Conservation (phyloP, 2,113 vertebrate species). For the Pogonocichla stellata region DNA sequence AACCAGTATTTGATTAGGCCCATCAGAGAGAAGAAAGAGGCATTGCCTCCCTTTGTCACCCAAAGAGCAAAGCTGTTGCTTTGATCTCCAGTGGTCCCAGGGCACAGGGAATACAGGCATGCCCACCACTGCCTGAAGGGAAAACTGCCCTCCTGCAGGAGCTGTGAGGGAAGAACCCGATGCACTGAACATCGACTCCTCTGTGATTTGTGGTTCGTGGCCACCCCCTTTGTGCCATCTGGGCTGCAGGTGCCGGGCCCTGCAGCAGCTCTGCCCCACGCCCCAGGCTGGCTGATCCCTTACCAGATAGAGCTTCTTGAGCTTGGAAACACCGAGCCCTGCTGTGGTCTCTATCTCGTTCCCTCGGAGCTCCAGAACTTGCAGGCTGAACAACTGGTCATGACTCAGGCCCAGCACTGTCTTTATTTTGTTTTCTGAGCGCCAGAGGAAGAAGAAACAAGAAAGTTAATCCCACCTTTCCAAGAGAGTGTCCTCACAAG, state of each 20-base stretch:
- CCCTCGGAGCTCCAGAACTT: constrained; percentile 85
- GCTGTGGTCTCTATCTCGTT: constrained; percentile 82
- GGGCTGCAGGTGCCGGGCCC: background rate
- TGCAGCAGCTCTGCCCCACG: background rate
- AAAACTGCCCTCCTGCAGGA: background rate
- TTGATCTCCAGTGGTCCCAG: background rate
- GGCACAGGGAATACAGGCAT: fast-evolving
- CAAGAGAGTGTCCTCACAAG: background rate
- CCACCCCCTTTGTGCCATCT: background rate
- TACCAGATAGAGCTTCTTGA: constrained; percentile 89
- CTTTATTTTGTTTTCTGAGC: constrained; percentile 83
- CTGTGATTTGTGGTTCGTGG: background rate
- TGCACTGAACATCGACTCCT: background rate
- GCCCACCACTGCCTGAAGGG: background rate
- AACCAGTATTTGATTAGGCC: background rate
- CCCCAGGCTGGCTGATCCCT: background rate
- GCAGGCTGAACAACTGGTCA: constrained; percentile 74
- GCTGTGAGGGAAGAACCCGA: background rate
- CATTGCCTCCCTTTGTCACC: background rate
- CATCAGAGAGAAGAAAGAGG: background rate
- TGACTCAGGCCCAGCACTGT: constrained; percentile 73
- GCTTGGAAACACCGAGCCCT: constrained; percentile 83
- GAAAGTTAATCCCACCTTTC: background rate
- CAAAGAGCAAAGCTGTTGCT: background rate
- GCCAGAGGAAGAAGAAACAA: background rate